phyloP scores from a whole-genome alignment of 2,888 invertebrate genomes.

The Thera obeliscata region DNA sequence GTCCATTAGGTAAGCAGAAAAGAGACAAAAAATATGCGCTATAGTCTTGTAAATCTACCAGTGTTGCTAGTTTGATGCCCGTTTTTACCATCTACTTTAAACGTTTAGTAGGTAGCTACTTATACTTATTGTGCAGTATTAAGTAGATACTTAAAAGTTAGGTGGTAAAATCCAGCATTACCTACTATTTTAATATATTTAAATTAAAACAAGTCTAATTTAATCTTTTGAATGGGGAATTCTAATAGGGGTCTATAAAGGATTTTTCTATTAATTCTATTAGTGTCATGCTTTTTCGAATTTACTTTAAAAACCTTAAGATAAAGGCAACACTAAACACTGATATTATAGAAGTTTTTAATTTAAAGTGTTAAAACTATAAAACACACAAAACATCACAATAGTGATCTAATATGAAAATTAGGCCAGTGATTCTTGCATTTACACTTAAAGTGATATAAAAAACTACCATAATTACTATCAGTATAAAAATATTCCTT shows the following conservation, averaged over 20 bases:
- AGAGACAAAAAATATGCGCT: slow-evolving; percentile 79
- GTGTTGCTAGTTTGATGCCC: slow-evolving; percentile 41
- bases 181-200: slow-evolving; percentile 26
- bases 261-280: slow-evolving; percentile 22
- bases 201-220: slow-evolving; percentile 20
- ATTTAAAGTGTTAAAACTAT: slow-evolving; percentile 29
- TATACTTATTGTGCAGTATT: not conserved
- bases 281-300: slow-evolving; percentile 36
- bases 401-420: slow-evolving; percentile 7
- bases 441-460: not conserved
- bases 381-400: slow-evolving; percentile 39
- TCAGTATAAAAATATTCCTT: too few relatives aligned
- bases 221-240: slow-evolving; percentile 20
- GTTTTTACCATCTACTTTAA: slow-evolving; percentile 24
- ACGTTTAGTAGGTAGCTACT: not conserved
- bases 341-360: slow-evolving; percentile 19
- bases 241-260: slow-evolving; percentile 39
- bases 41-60: slow-evolving; percentile 63
- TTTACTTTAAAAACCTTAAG: slow-evolving; percentile 14
- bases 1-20: slow-evolving; percentile 80
- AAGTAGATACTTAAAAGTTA: not conserved
- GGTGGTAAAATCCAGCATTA: slow-evolving; percentile 16
- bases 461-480: too few relatives aligned
- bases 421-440: slow-evolving; percentile 27
- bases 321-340: slow-evolving; percentile 10